These are phyloP conservation scores for Agrochola lychnidis DNA, from an alignment of 2,888 invertebrate genomes.

Conservation along the genomic window DNA sequence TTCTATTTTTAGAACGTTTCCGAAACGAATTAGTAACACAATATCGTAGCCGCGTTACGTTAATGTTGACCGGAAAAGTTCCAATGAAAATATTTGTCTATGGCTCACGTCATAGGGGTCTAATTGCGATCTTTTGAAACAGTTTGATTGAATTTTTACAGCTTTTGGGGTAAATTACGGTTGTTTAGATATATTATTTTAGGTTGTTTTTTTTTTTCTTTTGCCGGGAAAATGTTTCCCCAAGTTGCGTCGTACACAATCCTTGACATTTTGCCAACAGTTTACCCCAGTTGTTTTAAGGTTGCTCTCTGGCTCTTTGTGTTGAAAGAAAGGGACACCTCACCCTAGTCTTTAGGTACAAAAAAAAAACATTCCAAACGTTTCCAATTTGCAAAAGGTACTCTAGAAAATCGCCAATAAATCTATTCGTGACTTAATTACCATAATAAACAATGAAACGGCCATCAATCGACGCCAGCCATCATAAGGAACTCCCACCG, in stretches of 20 bases:
- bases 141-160: neutral
- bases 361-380: slow-evolving; percentile 2
- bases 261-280: slow-evolving; percentile 38
- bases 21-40: slow-evolving; percentile 61
- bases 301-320: slow-evolving; percentile 17
- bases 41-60: slow-evolving; percentile 41
- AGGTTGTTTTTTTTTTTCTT: neutral
- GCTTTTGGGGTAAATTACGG: neutral
- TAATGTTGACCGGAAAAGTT: slow-evolving; percentile 47
- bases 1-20: slow-evolving; percentile 55
- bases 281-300: slow-evolving; percentile 23
- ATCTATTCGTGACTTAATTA: slow-evolving; percentile 56
- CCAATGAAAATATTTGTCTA: slow-evolving; percentile 50
- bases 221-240: neutral
- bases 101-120: slow-evolving; percentile 43
- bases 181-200: neutral
- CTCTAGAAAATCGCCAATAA: slow-evolving; percentile 16
- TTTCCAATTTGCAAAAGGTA: slow-evolving; percentile 10
- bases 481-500: slow-evolving; percentile 47
- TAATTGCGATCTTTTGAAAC: slow-evolving; percentile 41
- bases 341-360: neutral
- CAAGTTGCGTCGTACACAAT: neutral
- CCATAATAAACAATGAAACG: slow-evolving; percentile 41
- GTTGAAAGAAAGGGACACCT: neutral
- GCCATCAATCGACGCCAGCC: slow-evolving; percentile 38